Evolutionary conservation across 2,797 vertebrate genomes (phyloP).

Genomic region (Cynopterus sphinx): DNA sequence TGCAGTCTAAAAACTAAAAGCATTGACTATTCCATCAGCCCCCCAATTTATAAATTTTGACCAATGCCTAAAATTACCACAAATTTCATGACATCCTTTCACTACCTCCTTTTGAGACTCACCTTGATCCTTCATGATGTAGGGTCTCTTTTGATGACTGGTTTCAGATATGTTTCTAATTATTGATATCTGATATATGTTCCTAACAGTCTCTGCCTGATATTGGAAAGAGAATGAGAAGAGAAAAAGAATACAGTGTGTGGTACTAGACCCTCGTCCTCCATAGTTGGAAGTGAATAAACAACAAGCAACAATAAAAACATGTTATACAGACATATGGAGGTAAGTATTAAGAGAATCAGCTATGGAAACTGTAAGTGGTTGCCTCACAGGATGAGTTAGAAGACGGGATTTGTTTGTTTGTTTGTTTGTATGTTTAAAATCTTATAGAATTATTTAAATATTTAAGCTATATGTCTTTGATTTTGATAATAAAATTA

Average conservation of each 20-base stretch:
- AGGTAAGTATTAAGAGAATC: not conserved
- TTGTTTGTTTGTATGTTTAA: not conserved
- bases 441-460: not conserved
- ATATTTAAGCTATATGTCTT: not conserved
- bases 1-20: not conserved
- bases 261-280: not conserved
- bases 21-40: not conserved
- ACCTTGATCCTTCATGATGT: not conserved
- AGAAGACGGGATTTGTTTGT: not conserved
- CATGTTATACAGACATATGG: not conserved
- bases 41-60: not conserved
- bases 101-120: not conserved
- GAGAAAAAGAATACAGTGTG: not conserved
- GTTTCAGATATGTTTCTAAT: not conserved
- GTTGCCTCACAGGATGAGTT: not conserved
- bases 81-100: not conserved
- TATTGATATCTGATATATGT: not conserved
- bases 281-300: not conserved
- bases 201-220: not conserved
- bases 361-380: not conserved
- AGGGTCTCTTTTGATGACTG: not conserved
- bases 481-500: constrained; percentile 22
- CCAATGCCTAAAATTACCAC: not conserved
- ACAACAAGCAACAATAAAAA: not conserved
- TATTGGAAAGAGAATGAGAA: not conserved